Base-by-base conservation (phyloP, 2,888 invertebrate species). In the Steinernema carpocapsae region DNA sequence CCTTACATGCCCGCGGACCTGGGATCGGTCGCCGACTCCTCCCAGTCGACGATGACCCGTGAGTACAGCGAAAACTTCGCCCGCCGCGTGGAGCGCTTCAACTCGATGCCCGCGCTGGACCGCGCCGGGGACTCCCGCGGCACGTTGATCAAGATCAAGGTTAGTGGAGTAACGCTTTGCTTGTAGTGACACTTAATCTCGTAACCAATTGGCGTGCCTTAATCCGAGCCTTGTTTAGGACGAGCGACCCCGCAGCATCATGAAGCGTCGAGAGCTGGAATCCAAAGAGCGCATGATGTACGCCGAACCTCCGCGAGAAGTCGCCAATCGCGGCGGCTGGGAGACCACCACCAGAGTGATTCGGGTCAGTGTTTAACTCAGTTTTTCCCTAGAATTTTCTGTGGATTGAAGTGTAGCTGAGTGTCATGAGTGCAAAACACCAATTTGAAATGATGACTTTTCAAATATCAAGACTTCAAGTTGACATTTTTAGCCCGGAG, bases 191-290 rank as follows among this genome's bases (percentile, higher is more conserved):
- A 45, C 43, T 37, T 37, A 37, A 37, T 37, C 37, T 37, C 37
- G 37, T 37, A 37, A 37, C 37, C 37, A 17, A 14, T 26, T 70
- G 29, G 29, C 22, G 42, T 19, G 19, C 70, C 29, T 70, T 37
- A 37, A 37, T 6, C 37, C 10, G 37, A 37, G 10, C 10, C 10
- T 10, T 37, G 37, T 83, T 77, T 70, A 85, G 84, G 84, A 84
- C 75, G 84, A 85, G 73, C 80, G 80, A n/a, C 82, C 84, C 51
- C 78, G 82, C 29, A 79, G 84, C 56, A 85, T 84, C 75, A 84
- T 86, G 83, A 84, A 85, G 79, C 76, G 84, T 74, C 76, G 80
- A 24, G 84, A 84, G 72, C 75, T 83, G 46, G 85, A 83, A 73
- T 79, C 78, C 48, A 76, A 81, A 14, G 84, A 85, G 70, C 81